Conservation (phyloP, 2,797 vertebrate species). For the Bucorvus abyssinicus region DNA sequence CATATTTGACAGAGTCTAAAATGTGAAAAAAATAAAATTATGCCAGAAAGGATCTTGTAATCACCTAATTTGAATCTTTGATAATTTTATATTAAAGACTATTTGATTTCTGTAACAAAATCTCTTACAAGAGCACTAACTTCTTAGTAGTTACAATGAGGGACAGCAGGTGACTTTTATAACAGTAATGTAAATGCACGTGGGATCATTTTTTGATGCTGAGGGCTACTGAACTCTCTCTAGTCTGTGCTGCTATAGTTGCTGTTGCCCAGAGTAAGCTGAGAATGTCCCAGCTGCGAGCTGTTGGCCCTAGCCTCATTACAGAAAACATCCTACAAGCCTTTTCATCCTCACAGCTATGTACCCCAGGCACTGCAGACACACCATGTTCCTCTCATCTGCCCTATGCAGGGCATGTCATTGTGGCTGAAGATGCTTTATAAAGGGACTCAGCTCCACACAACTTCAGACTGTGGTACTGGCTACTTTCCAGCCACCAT, state of each 20-base stretch:
- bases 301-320: neutral
- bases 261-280: neutral
- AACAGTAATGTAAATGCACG: neutral
- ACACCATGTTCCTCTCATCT: neutral
- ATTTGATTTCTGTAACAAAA: neutral
- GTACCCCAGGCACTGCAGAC: neutral
- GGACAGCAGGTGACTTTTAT: neutral
- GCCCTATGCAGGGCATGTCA: neutral
- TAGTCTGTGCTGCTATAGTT: neutral
- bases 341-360: neutral
- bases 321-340: neutral
- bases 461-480: neutral
- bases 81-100: neutral
- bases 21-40: neutral
- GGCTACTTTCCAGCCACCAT: neutral
- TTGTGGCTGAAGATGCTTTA: fast-evolving
- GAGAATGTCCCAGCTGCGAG: neutral
- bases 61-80: neutral
- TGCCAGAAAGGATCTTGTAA: neutral
- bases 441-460: neutral
- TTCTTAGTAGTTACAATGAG: neutral
- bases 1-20: neutral
- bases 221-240: neutral
- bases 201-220: neutral
- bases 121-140: neutral